Evolutionary conservation across 2,888 invertebrate species (phyloP).

Genomic region (Phytoseiulus persimilis): DNA sequence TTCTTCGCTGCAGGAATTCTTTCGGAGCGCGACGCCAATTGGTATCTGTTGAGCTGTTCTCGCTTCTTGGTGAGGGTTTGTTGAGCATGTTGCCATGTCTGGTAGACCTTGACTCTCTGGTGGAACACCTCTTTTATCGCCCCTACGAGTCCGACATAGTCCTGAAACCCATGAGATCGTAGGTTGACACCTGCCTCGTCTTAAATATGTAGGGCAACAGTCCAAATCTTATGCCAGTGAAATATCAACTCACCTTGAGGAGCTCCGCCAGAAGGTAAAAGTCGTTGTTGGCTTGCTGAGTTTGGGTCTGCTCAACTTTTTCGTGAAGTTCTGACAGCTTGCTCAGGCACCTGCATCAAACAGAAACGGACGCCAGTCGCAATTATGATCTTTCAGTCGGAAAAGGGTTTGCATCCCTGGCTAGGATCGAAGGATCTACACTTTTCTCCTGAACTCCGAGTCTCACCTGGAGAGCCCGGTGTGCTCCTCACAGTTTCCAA

Average conservation of each 20-base stretch:
- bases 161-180: no score
- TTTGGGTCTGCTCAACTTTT: conserved; percentile 73
- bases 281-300: conserved; percentile 88
- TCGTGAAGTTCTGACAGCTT: conserved; percentile 81
- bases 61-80: conserved; percentile 84
- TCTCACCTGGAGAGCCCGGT: conserved; percentile 68
- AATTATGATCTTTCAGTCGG: no score
- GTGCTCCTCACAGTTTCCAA: conserved; percentile 86
- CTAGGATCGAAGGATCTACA: no score
- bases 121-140: conserved; percentile 75
- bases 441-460: neutral
- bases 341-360: conserved; percentile 48
- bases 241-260: conserved; percentile 63
- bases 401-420: no score
- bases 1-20: conserved; percentile 72
- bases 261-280: conserved; percentile 87
- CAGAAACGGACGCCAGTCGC: no score
- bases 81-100: conserved; percentile 95
- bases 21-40: conserved; percentile 78
- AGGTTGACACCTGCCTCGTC: no score
- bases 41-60: conserved; percentile 84
- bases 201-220: no score
- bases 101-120: conserved; percentile 73
- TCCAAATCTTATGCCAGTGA: no score
- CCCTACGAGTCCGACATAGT: conserved; percentile 81